phyloP scores from a whole-genome alignment of 1,140 invertebrate genomes.

The Anagrus nilaparvatae region DNA sequence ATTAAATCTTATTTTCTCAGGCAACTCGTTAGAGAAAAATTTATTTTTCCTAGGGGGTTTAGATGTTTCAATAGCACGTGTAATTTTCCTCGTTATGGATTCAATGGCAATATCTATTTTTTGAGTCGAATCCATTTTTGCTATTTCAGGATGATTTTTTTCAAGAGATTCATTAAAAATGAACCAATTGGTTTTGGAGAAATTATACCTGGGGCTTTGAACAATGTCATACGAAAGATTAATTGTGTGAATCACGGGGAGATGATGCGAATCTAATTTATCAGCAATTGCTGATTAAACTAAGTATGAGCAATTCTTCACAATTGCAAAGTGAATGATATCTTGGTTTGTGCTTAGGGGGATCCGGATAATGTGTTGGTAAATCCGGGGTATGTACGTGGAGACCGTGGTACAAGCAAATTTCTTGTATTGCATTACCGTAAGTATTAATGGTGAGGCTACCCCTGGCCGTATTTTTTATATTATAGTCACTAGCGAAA shows the following conservation, averaged over 20 bases:
- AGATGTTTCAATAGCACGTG: not conserved
- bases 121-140: not conserved
- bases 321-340: not conserved
- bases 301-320: not conserved
- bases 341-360: not conserved
- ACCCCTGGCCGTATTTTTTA: not conserved
- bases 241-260: not conserved
- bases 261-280: not conserved
- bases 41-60: conserved; percentile 3
- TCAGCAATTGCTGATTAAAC: not conserved
- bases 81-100: not conserved
- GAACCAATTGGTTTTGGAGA: not conserved
- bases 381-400: not conserved
- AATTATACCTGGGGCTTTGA: not conserved
- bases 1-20: conserved; percentile 2
- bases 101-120: not conserved
- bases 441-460: not conserved
- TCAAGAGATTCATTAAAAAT: not conserved
- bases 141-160: not conserved
- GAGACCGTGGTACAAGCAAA: not conserved
- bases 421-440: not conserved
- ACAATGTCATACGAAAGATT: not conserved
- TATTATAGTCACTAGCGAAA: no score
- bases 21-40: not conserved
- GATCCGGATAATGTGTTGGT: not conserved